Evolutionary conservation across 2,888 invertebrate genomes (phyloP).

Genomic region (Drosophila atripex): DNA sequence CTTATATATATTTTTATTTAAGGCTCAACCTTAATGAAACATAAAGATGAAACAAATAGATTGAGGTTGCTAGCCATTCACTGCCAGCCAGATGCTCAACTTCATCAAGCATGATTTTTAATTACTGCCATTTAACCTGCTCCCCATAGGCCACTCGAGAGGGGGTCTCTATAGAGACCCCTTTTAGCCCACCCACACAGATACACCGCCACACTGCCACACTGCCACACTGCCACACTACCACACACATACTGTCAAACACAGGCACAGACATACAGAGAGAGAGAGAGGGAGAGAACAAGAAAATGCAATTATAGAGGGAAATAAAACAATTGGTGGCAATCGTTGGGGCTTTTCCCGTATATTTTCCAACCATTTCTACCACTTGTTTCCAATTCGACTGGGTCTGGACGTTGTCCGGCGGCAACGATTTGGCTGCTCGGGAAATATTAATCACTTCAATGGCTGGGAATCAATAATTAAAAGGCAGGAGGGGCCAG

Average conservation of each 20-base stretch:
- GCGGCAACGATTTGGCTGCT: constrained; percentile 28
- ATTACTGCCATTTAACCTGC: constrained; percentile 29
- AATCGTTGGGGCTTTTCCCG: constrained; percentile 37
- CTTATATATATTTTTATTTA: background rate
- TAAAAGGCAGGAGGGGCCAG: constrained; percentile 49
- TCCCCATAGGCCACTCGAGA: constrained; percentile 7
- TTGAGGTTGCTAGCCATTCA: background rate
- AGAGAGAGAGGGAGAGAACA: constrained; percentile 50
- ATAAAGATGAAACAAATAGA: background rate
- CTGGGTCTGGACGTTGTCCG: constrained; percentile 16
- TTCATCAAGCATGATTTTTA: constrained; percentile 12
- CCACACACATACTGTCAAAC: constrained; percentile 1
- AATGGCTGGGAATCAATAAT: constrained; percentile 66
- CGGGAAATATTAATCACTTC: constrained; percentile 75
- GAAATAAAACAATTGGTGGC: constrained; percentile 61
- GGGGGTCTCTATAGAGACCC: constrained; percentile 1
- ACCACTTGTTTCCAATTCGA: constrained; percentile 6
- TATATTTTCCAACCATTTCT: background rate
- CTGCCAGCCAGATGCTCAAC: background rate
- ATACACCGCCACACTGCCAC: no score
- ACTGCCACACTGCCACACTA: background rate
- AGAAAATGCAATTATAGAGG: constrained; percentile 76
- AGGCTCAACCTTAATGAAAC: background rate
- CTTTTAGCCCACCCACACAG: background rate
- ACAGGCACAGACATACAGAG: background rate